Percentiles rank a stretch among this genome's conserved stretches.
Conservation (phyloP, 2,113 vertebrate species). For the Callionymus lyra region DNA sequence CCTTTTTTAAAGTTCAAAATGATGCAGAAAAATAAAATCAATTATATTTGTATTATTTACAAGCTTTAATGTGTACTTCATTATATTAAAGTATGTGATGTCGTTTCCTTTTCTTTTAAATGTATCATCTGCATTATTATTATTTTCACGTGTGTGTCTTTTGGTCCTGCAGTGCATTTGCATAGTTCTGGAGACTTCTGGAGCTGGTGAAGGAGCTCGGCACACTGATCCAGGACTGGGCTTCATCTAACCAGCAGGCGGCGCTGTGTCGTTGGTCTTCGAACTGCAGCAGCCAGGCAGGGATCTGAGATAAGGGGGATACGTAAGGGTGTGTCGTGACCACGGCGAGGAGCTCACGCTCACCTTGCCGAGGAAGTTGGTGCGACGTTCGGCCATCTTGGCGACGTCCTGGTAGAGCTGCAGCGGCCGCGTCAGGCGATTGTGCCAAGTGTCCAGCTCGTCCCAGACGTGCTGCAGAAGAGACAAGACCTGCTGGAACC, state of each 20-base stretch:
- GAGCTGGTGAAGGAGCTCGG: constrained; percentile 65
- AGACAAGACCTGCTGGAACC: neutral
- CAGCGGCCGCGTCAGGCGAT: constrained; percentile 75
- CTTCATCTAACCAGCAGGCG: constrained; percentile 75
- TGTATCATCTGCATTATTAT: too few species aligned
- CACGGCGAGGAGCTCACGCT: neutral
- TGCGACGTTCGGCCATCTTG: constrained; percentile 75
- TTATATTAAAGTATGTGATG: too few species aligned
- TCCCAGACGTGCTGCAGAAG: constrained; percentile 79
- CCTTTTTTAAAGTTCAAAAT: too few species aligned
- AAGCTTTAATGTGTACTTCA: too few species aligned
- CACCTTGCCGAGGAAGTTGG: constrained; percentile 84
- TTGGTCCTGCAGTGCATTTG: constrained; percentile 73
- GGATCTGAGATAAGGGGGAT: constrained; percentile 65
- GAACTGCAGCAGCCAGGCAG: constrained; percentile 76
- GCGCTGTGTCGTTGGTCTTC: constrained; percentile 68
- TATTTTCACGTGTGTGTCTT: neutral
- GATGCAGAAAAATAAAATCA: too few species aligned
- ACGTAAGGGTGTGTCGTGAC: neutral
- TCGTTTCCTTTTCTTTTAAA: too few species aligned
- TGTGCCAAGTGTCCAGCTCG: constrained; percentile 82
- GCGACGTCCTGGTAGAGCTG: constrained; percentile 80
- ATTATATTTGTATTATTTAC: too few species aligned
- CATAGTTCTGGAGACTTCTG: constrained; percentile 67
- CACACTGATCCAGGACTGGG: constrained; percentile 64